These are phyloP conservation scores for Cyprinus carpio DNA, from an alignment of 2,113 vertebrate species.

Conservation along the genomic window DNA sequence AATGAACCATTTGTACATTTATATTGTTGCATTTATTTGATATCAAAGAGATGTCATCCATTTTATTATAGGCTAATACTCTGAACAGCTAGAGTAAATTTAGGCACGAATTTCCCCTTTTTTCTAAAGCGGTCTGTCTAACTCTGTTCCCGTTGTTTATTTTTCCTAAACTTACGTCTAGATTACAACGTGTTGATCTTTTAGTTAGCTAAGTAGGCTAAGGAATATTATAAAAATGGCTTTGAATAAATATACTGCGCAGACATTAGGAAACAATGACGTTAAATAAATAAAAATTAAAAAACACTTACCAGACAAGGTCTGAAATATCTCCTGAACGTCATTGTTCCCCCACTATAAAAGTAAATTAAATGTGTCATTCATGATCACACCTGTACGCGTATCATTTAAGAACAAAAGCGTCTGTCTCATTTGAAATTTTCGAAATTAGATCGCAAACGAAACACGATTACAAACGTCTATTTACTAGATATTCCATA, in stretches of 20 bases:
- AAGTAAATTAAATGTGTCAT: not conserved
- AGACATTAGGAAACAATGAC: not conserved
- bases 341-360: not conserved
- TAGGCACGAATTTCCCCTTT: not conserved
- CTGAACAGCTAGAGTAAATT: not conserved
- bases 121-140: not conserved
- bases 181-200: not conserved
- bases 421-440: not conserved
- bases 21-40: not conserved
- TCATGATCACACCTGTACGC: not conserved
- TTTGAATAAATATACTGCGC: not conserved
- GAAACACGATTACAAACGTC: not conserved
- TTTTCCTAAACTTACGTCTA: too few species aligned
- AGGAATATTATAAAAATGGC: not conserved
- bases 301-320: not conserved
- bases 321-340: not conserved
- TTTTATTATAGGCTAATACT: not conserved
- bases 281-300: too few species aligned
- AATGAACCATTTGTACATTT: not conserved
- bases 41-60: not conserved
- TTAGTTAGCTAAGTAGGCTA: not conserved
- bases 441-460: not conserved
- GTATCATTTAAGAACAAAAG: not conserved
- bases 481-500: not conserved
- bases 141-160: not conserved